Conservation (phyloP, 2,797 vertebrate species). For the Ceyx erithaca region DNA sequence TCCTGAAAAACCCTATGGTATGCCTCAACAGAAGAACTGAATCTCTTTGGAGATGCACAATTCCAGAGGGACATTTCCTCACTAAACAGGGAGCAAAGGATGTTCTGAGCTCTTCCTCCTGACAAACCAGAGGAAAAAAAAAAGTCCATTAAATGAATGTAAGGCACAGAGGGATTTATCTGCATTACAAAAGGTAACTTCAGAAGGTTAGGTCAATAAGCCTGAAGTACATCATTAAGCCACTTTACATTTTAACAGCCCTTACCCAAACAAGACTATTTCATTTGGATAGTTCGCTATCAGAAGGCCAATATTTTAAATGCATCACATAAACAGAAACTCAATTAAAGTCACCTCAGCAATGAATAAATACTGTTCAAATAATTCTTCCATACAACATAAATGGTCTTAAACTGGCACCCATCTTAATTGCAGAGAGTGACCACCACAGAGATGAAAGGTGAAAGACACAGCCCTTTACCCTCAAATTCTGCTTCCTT, state of each 20-base stretch:
- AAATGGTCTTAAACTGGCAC: slow-evolving; percentile 8
- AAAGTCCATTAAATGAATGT: neutral
- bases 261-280: slow-evolving; percentile 20
- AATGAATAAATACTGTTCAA: neutral
- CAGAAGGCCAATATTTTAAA: slow-evolving; percentile 19
- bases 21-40: neutral
- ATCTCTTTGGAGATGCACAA: neutral
- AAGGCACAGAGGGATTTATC: neutral
- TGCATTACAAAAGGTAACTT: neutral
- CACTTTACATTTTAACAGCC: slow-evolving; percentile 16
- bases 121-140: neutral
- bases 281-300: slow-evolving; percentile 5
- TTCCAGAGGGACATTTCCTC: neutral
- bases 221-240: neutral
- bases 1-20: neutral
- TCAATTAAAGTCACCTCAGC: slow-evolving; percentile 4
- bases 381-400: neutral
- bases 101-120: neutral
- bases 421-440: neutral
- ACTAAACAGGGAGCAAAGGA: neutral
- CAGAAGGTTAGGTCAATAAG: slow-evolving; percentile 12
- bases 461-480: neutral
- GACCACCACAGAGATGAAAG: neutral
- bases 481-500: neutral
- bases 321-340: neutral